Evolutionary conservation across 2,113 vertebrate genomes (phyloP).

Genomic region (Tauraco erythrolophus): DNA sequence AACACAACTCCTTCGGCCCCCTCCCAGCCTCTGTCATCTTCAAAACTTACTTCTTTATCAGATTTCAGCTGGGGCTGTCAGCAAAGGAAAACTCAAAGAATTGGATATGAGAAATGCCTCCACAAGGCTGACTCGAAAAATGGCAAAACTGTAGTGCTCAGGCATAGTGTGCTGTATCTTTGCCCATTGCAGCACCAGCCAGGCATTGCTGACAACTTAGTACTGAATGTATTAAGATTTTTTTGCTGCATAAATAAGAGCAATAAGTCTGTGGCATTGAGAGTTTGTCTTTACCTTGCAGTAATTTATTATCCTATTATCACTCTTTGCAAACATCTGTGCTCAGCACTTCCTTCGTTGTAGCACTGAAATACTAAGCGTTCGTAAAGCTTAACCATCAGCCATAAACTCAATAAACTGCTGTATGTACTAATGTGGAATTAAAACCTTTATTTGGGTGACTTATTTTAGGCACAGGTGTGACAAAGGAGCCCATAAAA

Average conservation of each 20-base stretch:
- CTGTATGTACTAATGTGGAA: neutral
- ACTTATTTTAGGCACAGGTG: conserved; percentile 19
- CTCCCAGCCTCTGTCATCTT: neutral
- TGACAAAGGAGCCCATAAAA: conserved; percentile 29
- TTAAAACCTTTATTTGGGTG: conserved; percentile 38
- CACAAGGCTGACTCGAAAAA: neutral
- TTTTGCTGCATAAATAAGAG: conserved; percentile 27
- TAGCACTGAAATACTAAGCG: conserved; percentile 63
- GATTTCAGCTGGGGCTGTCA: neutral
- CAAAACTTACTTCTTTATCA: neutral
- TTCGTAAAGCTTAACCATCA: neutral
- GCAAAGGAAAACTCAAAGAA: neutral
- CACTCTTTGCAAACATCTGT: conserved; percentile 73
- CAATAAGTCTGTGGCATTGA: neutral
- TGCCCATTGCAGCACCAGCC: neutral
- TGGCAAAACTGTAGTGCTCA: neutral
- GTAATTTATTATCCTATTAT: conserved; percentile 82
- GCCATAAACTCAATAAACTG: conserved; percentile 26
- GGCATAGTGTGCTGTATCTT: accelerated
- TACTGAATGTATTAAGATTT: neutral
- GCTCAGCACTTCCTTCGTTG: conserved; percentile 61
- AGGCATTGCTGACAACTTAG: neutral
- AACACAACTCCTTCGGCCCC: neutral
- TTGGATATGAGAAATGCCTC: neutral
- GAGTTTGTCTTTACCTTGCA: conserved; percentile 36